phyloP scores from a whole-genome alignment of 2,113 vertebrate genomes.

The Empidonax traillii region DNA sequence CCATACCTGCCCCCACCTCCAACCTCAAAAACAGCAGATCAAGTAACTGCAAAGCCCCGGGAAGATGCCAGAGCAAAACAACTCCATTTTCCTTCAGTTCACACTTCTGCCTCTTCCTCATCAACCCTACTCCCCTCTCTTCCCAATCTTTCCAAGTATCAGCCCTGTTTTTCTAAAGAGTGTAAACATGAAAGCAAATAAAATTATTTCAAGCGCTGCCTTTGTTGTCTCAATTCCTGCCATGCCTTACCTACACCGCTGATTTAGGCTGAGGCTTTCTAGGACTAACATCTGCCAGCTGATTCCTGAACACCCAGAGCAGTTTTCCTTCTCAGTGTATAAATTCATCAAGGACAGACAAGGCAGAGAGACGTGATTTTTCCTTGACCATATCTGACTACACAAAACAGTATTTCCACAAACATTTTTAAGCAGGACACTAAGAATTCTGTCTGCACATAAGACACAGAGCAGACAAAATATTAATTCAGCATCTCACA shows the following conservation, averaged over 20 bases:
- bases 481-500: background rate
- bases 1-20: background rate
- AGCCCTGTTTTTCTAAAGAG: background rate
- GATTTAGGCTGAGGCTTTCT: background rate
- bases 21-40: background rate
- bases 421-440: background rate
- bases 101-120: background rate
- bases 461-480: background rate
- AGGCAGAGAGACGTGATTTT: background rate
- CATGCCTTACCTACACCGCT: accelerated
- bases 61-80: background rate
- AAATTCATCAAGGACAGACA: background rate
- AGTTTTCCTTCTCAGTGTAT: background rate
- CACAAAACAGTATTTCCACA: background rate
- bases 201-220: background rate
- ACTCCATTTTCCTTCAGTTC: background rate
- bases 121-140: background rate
- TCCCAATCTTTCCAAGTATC: background rate
- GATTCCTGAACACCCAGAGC: background rate
- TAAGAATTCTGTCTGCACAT: background rate
- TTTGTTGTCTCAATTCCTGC: background rate
- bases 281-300: background rate
- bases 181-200: background rate
- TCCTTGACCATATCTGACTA: background rate
- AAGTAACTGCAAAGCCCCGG: background rate